phyloP scores from a whole-genome alignment of 2,113 vertebrate species.

The Alectura lathami region DNA sequence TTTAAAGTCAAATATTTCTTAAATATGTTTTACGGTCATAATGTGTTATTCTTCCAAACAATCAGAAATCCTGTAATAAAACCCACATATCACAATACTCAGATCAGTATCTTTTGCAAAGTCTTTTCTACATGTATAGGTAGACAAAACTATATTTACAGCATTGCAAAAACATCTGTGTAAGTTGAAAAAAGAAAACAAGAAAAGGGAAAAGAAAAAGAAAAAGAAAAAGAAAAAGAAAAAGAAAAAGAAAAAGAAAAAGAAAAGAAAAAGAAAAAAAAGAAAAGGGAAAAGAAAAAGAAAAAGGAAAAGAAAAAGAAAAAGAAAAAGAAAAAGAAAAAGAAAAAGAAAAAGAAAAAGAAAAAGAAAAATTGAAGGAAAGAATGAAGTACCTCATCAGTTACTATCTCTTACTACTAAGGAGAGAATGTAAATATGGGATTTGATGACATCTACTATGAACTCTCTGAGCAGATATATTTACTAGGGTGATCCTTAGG shows the following conservation, averaged over 20 bases:
- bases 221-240: no score
- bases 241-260: no score
- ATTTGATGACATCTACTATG: neutral
- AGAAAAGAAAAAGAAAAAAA: no score
- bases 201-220: no score
- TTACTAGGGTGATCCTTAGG: neutral
- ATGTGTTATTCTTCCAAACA: constrained; percentile 78
- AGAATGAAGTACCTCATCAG: neutral
- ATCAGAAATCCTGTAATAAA: constrained; percentile 74
- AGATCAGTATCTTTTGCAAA: neutral
- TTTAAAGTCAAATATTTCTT: neutral
- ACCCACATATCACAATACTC: neutral
- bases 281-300: no score
- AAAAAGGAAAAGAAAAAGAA: no score
- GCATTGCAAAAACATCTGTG: neutral
- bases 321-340: no score
- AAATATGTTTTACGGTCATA: neutral
- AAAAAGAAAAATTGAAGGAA: no score
- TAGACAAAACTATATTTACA: neutral
- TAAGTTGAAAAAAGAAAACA: neutral
- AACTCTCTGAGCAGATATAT: neutral
- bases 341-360: no score
- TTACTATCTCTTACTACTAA: neutral
- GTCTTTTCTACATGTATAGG: neutral
- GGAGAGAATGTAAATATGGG: neutral